phyloP scores from a whole-genome alignment of 2,888 invertebrate species.

The Caenorhabditis becei region DNA sequence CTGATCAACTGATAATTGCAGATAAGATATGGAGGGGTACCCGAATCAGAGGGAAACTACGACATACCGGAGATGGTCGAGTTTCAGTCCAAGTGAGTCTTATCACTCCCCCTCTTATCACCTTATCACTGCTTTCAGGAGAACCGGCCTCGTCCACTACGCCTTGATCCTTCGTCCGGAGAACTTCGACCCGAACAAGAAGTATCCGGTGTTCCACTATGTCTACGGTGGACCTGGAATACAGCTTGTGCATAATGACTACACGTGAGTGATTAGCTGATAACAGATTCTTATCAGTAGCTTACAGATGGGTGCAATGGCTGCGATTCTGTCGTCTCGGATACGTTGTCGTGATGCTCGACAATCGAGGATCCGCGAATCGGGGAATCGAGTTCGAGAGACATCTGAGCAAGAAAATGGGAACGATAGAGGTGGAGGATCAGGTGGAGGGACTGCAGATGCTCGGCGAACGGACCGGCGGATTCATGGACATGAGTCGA shows the following conservation, averaged over 20 bases:
- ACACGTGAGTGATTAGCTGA: conserved; percentile 63
- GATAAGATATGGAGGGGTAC: no score
- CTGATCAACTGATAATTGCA: background rate
- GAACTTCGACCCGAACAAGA: conserved; percentile 50
- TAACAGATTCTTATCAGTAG: background rate
- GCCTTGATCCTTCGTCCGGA: conserved; percentile 64
- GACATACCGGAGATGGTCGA: conserved; percentile 59
- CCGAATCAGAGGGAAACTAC: background rate
- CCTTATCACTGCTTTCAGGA: conserved; percentile 24
- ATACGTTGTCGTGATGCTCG: conserved; percentile 95
- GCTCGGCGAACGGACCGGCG: conserved; percentile 84
- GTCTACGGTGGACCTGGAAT: conserved; percentile 99
- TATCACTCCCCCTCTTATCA: background rate
- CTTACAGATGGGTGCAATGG: conserved; percentile 84
- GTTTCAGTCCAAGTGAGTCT: conserved; percentile 52
- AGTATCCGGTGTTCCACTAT: conserved; percentile 91
- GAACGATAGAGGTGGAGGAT: conserved; percentile 93
- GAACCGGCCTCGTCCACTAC: conserved; percentile 56
- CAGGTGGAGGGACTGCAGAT: conserved; percentile 95
- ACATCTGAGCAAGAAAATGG: conserved; percentile 92
- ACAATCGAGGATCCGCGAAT: conserved; percentile 95
- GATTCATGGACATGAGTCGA: conserved; percentile 92
- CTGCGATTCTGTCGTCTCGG: conserved; percentile 96
- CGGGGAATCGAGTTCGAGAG: conserved; percentile 94
- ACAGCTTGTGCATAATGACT: conserved; percentile 92